A percentile compares a stretch with the other conserved stretches of the same genome.
These are phyloP conservation scores for Todus mexicanus DNA, from an alignment of 2,797 vertebrate genomes.

Conservation along the genomic window DNA sequence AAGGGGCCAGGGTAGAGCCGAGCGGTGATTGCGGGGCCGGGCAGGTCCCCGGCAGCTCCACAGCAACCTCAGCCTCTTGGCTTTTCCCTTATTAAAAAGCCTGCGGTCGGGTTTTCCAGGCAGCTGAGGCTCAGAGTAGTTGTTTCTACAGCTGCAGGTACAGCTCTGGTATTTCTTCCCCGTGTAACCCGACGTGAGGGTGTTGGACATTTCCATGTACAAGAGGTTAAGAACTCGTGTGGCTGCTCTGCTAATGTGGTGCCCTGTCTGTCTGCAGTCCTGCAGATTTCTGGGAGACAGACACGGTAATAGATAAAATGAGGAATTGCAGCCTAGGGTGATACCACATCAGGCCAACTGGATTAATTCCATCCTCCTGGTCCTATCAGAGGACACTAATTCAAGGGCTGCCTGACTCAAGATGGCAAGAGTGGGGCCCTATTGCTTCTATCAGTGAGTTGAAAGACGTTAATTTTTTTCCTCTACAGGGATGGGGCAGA, in stretches of 20 bases:
- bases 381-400: background rate
- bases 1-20: background rate
- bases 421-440: background rate
- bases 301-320: background rate
- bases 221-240: background rate
- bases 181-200: rapidly evolving
- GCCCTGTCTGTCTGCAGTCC: background rate
- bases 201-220: background rate
- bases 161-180: background rate
- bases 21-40: background rate
- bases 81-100: background rate
- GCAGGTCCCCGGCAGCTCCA: background rate
- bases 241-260: background rate
- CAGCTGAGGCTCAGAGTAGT: background rate
- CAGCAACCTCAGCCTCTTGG: background rate
- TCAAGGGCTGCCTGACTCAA: background rate
- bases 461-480: background rate
- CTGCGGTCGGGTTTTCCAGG: background rate
- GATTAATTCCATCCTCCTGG: background rate
- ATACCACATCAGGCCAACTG: background rate
- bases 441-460: background rate
- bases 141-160: background rate
- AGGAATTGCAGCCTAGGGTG: background rate
- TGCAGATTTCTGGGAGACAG: background rate
- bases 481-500: background rate